Conservation (phyloP, 1,140 invertebrate species). For the Berghia stephanieae region DNA sequence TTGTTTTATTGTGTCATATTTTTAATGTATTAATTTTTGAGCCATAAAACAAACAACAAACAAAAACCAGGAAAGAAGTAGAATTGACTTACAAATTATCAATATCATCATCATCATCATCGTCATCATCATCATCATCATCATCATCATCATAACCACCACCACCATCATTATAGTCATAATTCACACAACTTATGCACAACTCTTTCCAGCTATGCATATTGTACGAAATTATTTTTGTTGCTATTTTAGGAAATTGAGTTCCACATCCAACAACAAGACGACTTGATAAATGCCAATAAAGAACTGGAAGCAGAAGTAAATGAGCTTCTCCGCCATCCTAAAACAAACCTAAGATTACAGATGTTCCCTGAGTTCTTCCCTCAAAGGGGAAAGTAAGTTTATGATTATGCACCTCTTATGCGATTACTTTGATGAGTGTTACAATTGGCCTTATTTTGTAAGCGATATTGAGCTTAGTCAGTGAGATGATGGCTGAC, state of each 20-base stretch:
- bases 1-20: no score
- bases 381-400: conserved; percentile 57
- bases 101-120: no score
- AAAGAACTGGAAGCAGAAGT: conserved; percentile 49
- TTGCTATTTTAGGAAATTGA: conserved; percentile 57
- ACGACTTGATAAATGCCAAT: conserved; percentile 43
- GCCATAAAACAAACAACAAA: no score
- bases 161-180: no score
- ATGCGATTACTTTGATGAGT: neutral
- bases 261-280: conserved; percentile 54
- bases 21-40: no score
- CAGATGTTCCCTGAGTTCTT: conserved; percentile 66
- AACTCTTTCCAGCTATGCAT: no score
- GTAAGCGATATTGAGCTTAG: neutral
- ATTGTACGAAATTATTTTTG: neutral
- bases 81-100: no score
- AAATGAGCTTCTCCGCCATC: conserved; percentile 49
- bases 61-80: no score
- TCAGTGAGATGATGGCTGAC: neutral
- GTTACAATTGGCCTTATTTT: neutral
- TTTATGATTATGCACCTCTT: neutral
- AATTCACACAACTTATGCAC: no score
- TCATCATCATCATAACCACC: no score
- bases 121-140: no score
- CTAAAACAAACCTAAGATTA: conserved; percentile 55